A percentile compares a stretch with the other conserved stretches of the same genome.
Conservation (phyloP, 2,888 invertebrate species). For the Orchestes rusci region DNA sequence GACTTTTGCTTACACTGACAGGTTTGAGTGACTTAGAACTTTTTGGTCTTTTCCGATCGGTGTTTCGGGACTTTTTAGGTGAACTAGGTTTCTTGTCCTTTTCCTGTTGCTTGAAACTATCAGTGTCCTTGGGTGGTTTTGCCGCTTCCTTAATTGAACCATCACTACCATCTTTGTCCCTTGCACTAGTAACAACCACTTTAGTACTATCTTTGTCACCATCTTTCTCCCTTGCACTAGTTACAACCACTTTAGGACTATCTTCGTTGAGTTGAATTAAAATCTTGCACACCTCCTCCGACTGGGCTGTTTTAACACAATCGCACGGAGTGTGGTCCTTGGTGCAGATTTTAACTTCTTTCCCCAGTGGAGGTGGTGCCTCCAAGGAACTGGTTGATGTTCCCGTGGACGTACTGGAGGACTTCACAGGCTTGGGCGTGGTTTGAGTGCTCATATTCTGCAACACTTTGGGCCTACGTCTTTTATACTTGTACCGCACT, state of each 20-base stretch:
- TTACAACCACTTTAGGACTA: slow-evolving; percentile 34
- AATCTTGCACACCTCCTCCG: slow-evolving; percentile 38
- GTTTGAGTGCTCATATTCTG: slow-evolving; percentile 42
- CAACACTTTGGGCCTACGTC: slow-evolving; percentile 29
- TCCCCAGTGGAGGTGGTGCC: too few relatives aligned
- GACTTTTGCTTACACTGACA: too few relatives aligned
- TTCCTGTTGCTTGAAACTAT: neutral
- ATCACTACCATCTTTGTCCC: slow-evolving; percentile 6
- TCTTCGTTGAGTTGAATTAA: slow-evolving; percentile 38
- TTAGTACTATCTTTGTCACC: slow-evolving; percentile 9
- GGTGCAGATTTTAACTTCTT: slow-evolving; percentile 12
- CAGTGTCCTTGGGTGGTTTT: neutral
- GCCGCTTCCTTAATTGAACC: slow-evolving; percentile 5
- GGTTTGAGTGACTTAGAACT: too few relatives aligned
- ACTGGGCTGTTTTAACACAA: slow-evolving; percentile 24
- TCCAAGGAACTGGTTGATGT: too few relatives aligned
- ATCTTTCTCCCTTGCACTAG: slow-evolving; percentile 4
- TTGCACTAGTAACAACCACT: slow-evolving; percentile 26
- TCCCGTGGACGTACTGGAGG: slow-evolving; percentile 3
- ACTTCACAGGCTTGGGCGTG: slow-evolving; percentile 31
- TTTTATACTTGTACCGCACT: slow-evolving; percentile 16
- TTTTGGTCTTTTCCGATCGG: too few relatives aligned
- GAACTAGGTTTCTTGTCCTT: slow-evolving; percentile 12
- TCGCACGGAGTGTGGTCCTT: slow-evolving; percentile 27
- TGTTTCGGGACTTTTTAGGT: too few relatives aligned